Base-by-base conservation (phyloP, 2,797 vertebrate species). In the Channallabes apus region DNA sequence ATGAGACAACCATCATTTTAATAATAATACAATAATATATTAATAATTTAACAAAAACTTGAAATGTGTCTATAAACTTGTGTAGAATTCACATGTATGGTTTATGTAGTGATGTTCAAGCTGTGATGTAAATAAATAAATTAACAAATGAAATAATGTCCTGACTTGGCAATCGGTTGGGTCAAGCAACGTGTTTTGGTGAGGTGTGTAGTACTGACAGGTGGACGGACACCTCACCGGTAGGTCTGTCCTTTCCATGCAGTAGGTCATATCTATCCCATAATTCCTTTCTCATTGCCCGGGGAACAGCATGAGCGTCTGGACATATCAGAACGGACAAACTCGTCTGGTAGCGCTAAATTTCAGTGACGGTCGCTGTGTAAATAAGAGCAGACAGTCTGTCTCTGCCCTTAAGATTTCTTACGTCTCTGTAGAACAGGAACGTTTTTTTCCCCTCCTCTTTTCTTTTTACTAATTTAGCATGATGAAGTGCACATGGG, bases 331-430 rank as follows among this genome's bases (percentile, higher is more conserved):
- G 85, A 87, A 88, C 76, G 68, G 87, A 90, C 89, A 88, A 87
- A 90, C 87, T 85, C 85, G 86, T 90, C 89, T 86, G 87, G 84
- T 87, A 87, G 86, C 78, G 54, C 85, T 88, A 87, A 85, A 82
- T 87, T 87, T 84, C 46, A 65, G 75, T 87, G 89, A 88, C 72
- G 67, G 54, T 72, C 32, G 59, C 76, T 79, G 78, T 82, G 58
- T 65, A 87, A 88, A 90, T 86, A 58, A 67, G 87, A 88, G 76
- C 85, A 83, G 89, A 90, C 89, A 90, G 87, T 51, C 83, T 65
- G 85, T 90, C 85, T 90, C 83, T 88, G 87, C 89, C 89, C 86
- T 86, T 90, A 87, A 86, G 80, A 86, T 83, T 90, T 81, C 78
- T 82, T 85, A 81, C n/a, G 67, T 83, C 77, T 86, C 82, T 88